Conservation (phyloP, 2,113 vertebrate genomes). For the Clarias magur region DNA sequence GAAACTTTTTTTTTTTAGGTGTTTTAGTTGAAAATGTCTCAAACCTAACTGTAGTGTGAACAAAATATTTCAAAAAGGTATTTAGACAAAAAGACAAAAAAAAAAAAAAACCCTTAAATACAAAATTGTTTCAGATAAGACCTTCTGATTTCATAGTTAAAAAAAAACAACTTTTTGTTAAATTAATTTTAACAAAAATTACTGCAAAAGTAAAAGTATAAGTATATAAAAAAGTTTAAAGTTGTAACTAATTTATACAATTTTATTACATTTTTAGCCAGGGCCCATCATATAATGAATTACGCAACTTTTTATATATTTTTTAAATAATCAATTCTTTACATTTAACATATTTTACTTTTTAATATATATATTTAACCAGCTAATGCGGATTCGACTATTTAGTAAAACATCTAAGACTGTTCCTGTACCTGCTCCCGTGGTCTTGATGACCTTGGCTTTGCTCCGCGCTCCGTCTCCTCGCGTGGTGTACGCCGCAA, state of each 20-base stretch:
- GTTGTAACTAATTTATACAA: not conserved
- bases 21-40: not conserved
- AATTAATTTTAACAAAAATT: too few relatives aligned
- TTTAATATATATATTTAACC: too few relatives aligned
- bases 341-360: too few relatives aligned
- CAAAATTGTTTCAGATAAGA: not conserved
- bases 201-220: too few relatives aligned
- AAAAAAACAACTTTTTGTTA: too few relatives aligned
- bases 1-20: too few relatives aligned
- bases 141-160: not conserved
- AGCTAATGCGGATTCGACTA: too few relatives aligned
- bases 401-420: not conserved
- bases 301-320: not conserved
- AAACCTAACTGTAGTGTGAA: not conserved
- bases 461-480: slow-evolving; percentile 96
- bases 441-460: slow-evolving; percentile 91
- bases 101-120: not conserved
- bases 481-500: slow-evolving; percentile 95
- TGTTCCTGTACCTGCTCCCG: slow-evolving; percentile 81
- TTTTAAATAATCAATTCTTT: not conserved
- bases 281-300: not conserved
- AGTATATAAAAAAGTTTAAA: too few relatives aligned
- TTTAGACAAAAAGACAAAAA: not conserved
- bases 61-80: not conserved
- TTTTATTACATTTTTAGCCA: not conserved